Percentiles rank a stretch among this genome's conserved stretches.
Conservation (phyloP, 2,113 vertebrate species). For the Sapajus apella region DNA sequence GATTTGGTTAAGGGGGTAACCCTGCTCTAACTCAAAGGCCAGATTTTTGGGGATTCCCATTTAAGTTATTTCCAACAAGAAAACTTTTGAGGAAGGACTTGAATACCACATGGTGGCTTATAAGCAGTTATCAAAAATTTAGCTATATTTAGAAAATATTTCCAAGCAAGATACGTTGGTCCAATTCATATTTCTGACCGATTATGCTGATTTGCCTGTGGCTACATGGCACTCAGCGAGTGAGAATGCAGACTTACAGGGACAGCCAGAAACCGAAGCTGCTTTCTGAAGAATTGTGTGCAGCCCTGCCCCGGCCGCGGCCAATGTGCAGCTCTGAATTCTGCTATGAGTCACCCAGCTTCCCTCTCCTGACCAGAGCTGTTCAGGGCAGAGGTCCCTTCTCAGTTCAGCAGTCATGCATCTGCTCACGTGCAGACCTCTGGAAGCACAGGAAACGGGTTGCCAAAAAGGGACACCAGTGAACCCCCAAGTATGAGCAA, state of each 20-base stretch:
- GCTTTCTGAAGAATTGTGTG: neutral
- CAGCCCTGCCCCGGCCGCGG: neutral
- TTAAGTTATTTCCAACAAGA: conserved; percentile 62
- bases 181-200: conserved; percentile 21
- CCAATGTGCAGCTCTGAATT: neutral
- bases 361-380: neutral
- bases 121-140: conserved; percentile 36
- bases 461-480: conserved; percentile 2
- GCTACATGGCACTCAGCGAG: neutral
- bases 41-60: conserved; percentile 39
- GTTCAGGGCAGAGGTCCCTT: neutral
- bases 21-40: neutral
- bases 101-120: neutral
- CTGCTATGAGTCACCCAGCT: conserved; percentile 23
- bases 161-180: conserved; percentile 38
- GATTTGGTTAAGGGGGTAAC: neutral
- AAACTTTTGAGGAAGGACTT: conserved; percentile 61
- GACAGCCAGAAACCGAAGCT: neutral
- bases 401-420: neutral
- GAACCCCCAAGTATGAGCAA: conserved; percentile 40
- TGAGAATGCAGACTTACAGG: neutral
- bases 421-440: neutral
- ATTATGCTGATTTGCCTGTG: neutral
- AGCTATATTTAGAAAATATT: conserved; percentile 68
- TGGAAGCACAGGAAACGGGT: conserved; percentile 28